Evolutionary conservation across 2,888 invertebrate species (phyloP).

Genomic region (Ichneumoninae sp.): DNA sequence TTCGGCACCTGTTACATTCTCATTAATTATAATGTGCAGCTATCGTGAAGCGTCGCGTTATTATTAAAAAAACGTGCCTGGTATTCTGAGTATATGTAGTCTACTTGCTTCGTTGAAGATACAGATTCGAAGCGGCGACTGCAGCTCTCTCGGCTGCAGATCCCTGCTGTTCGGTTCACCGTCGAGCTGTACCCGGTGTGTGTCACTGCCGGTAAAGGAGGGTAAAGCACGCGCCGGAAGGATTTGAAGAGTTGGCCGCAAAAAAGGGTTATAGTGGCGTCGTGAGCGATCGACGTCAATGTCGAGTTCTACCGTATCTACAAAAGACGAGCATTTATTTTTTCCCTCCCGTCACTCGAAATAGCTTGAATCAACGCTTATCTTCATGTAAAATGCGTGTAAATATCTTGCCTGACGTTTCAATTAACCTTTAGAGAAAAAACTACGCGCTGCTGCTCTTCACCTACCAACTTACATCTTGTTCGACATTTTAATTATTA

Average conservation of each 20-base stretch:
- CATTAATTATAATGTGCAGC: constrained; percentile 21
- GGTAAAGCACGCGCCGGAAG: neutral
- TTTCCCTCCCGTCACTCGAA: neutral
- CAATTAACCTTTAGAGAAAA: neutral
- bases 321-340: neutral
- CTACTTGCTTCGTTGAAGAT: neutral
- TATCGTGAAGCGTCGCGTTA: constrained; percentile 38
- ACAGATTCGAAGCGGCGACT: neutral
- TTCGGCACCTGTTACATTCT: constrained; percentile 19
- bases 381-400: neutral
- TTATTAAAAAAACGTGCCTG: constrained; percentile 9
- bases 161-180: constrained; percentile 1
- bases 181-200: neutral
- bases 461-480: neutral
- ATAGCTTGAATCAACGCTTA: neutral
- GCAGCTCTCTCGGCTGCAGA: neutral
- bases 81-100: neutral
- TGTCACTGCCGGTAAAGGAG: neutral
- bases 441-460: neutral
- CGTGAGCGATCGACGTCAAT: neutral
- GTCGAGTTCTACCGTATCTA: neutral
- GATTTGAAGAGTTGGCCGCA: neutral
- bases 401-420: neutral
- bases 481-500: neutral
- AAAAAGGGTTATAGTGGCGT: neutral